Conservation (phyloP, 37 sponge, comb jelly and placozoan species). For the Spongia lamella region DNA sequence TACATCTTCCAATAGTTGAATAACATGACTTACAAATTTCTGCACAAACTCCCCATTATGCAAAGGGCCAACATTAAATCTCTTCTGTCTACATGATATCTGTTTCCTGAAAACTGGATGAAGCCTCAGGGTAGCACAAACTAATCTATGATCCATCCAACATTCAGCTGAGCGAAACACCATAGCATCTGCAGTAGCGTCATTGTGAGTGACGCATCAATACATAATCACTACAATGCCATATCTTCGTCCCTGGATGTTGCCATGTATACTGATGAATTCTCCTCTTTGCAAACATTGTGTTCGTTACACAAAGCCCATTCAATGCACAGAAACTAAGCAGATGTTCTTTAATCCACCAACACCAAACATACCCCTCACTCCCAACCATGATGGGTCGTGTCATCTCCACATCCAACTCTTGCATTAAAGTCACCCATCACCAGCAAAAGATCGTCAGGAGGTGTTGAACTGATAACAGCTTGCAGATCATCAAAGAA, state of each 20-base stretch:
- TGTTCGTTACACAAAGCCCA: slow-evolving; percentile 38
- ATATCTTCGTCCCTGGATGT: slow-evolving; percentile 30
- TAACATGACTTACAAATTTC: no score
- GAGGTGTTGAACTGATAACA: background rate
- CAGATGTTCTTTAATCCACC: no score
- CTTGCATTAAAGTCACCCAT: slow-evolving; percentile 28
- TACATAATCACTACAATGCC: slow-evolving; percentile 39
- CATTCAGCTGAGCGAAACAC: slow-evolving; percentile 21
- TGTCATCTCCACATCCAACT: slow-evolving; percentile 22
- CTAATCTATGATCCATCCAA: slow-evolving; percentile 27
- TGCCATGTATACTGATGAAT: no score
- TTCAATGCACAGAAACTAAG: slow-evolving; percentile 42
- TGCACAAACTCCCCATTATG: no score
- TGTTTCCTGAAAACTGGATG: no score
- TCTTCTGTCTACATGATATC: no score
- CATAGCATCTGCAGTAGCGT: no score
- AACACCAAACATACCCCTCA: no score
- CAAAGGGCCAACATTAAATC: no score
- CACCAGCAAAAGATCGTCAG: slow-evolving; percentile 29
- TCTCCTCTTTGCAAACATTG: slow-evolving; percentile 25
- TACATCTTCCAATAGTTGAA: no score
- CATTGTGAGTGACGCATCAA: slow-evolving; percentile 30
- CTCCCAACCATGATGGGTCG: no score
- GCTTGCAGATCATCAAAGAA: slow-evolving; percentile 39
- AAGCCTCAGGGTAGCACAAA: background rate